Conservation (phyloP, 2,797 vertebrate genomes). For the Platalea minor region DNA sequence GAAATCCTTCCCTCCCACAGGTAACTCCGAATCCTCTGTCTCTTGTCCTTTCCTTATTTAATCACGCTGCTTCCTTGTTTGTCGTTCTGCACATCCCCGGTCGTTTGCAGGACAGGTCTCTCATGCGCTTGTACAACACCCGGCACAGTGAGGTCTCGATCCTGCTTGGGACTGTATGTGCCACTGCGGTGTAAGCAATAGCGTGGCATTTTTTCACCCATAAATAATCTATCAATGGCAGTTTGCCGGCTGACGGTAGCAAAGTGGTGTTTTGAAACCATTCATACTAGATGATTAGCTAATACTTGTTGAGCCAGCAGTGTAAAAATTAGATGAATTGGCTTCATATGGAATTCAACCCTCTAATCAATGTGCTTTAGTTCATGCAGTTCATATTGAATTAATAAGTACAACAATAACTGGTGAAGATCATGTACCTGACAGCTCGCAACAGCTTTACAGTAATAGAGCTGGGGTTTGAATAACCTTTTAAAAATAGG, state of each 20-base stretch:
- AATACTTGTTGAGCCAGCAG: background rate
- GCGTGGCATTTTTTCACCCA: background rate
- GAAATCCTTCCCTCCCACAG: too few relatives aligned
- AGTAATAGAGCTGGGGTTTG: background rate
- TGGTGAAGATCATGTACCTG: background rate
- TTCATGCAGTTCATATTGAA: background rate
- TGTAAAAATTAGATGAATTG: background rate
- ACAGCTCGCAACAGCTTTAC: background rate
- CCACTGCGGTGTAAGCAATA: accelerated
- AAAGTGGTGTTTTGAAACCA: background rate
- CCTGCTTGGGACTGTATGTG: background rate
- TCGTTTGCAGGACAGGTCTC: background rate
- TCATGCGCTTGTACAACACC: too few relatives aligned
- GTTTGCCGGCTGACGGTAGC: background rate
- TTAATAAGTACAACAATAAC: background rate
- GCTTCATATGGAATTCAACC: background rate
- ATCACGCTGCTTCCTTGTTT: background rate
- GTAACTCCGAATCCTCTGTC: background rate
- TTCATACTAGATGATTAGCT: background rate
- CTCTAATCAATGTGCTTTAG: background rate
- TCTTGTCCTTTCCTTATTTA: too few relatives aligned
- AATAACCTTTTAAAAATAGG: background rate
- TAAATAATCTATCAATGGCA: background rate
- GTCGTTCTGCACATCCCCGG: background rate
- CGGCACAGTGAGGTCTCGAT: accelerated